Evolutionary conservation across 2,113 vertebrate genomes (phyloP).

Genomic region (Terrapene triunguis): DNA sequence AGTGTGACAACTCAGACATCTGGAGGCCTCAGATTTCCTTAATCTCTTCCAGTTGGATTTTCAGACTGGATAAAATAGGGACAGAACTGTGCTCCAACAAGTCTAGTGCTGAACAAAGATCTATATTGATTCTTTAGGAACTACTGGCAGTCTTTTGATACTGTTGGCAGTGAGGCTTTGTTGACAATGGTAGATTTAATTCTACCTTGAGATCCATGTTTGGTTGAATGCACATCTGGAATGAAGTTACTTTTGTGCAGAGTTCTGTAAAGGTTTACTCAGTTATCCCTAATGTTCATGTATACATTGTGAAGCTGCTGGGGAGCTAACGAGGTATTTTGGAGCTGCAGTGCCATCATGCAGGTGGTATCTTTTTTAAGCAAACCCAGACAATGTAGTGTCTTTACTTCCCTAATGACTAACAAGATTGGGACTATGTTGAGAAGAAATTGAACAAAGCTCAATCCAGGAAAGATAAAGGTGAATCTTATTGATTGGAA

Average conservation of each 20-base stretch:
- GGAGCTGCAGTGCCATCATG: background rate
- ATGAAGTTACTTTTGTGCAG: background rate
- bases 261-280: background rate
- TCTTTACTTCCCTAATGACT: background rate
- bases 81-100: background rate
- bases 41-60: fast-evolving
- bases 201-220: background rate
- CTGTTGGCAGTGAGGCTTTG: background rate
- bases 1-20: background rate
- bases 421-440: background rate
- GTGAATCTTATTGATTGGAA: background rate
- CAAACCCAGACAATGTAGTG: background rate
- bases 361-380: background rate
- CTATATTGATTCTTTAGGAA: background rate
- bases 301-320: background rate
- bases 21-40: background rate
- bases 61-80: fast-evolving
- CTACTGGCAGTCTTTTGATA: background rate
- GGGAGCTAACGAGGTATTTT: background rate
- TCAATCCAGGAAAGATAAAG: background rate
- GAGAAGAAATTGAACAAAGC: background rate
- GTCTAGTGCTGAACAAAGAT: background rate
- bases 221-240: background rate
- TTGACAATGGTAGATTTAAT: background rate
- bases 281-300: background rate